Base-by-base conservation (phyloP, 2,113 vertebrate species). In the Rhynchomys soricoides region DNA sequence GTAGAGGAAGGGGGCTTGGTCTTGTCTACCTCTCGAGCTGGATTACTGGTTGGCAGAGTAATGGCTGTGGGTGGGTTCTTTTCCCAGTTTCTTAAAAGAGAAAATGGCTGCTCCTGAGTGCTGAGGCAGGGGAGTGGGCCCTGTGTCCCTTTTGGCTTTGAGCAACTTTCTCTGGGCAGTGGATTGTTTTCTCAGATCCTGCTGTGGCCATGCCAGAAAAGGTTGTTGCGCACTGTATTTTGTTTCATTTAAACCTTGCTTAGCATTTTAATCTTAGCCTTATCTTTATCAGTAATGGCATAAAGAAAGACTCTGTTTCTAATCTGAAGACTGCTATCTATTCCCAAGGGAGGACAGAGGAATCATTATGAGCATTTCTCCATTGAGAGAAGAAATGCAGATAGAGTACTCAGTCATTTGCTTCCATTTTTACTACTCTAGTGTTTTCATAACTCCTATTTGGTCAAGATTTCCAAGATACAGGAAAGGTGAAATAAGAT, bases 351-450 rank as follows among this genome's bases (percentile, higher is more conserved):
- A 77, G 21, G 79, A 19, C 70, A 13, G 75, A 90, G 71, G 45
- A 26, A 40, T 68, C 48, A n/a, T 37, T 40, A 85, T 50, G 82
- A 75, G 29, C 5, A n/a, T 26, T 50, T 52, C 8, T 4, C 0
- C 91, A 45, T 68, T 89, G 52, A 89, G 16, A 79, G 64, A 90
- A 45, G 48, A 91, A 48, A 94, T 52, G 48, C 74, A 55, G 40
- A 59, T n/a, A 90, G 31, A 64, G 26, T 50, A 64, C 13, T 74
- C 83, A 90, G 66, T 24, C 37, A 2, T 81, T 40, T 75, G 9
- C 86, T 50, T 52, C 79, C 85, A 93, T 81, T 85, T 94, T 94
- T 89, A 68, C n/a, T 90, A 55, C 19, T 90, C 59, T 83, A 73
- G 64, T 88, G 81, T 40, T 94, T 94, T 77, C 19, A 48, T 66